Evolutionary conservation across 2,113 vertebrate species (phyloP).

Genomic region (Strix uralensis): DNA sequence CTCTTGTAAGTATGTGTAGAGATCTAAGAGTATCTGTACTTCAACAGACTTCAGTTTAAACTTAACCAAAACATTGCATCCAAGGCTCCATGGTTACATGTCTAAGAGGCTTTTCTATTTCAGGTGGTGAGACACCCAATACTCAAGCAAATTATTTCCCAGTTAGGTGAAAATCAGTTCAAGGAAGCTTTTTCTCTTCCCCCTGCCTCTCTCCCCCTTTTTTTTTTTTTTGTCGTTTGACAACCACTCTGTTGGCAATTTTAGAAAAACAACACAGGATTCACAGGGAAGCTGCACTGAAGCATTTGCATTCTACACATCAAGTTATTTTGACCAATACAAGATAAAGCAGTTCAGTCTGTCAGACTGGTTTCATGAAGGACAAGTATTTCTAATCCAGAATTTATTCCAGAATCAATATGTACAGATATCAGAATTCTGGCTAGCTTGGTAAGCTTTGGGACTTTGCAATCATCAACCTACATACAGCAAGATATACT

Average conservation of each 20-base stretch:
- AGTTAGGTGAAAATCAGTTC: background rate
- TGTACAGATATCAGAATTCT: background rate
- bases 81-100: background rate
- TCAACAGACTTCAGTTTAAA: background rate
- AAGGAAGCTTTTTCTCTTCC: background rate
- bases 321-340: background rate
- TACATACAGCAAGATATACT: background rate
- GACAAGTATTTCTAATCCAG: background rate
- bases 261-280: background rate
- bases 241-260: background rate
- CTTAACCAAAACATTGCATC: background rate
- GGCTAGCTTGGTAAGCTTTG: background rate
- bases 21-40: background rate
- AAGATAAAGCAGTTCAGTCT: background rate
- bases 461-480: background rate
- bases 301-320: background rate
- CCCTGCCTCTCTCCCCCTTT: fast-evolving
- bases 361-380: background rate
- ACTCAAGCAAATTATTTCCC: background rate
- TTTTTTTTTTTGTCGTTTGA: background rate
- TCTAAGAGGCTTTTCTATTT: background rate
- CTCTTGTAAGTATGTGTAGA: background rate
- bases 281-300: background rate
- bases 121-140: background rate
- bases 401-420: background rate